These are phyloP conservation scores for Perca fluviatilis DNA, from an alignment of 2,113 vertebrate species.

Conservation along the genomic window DNA sequence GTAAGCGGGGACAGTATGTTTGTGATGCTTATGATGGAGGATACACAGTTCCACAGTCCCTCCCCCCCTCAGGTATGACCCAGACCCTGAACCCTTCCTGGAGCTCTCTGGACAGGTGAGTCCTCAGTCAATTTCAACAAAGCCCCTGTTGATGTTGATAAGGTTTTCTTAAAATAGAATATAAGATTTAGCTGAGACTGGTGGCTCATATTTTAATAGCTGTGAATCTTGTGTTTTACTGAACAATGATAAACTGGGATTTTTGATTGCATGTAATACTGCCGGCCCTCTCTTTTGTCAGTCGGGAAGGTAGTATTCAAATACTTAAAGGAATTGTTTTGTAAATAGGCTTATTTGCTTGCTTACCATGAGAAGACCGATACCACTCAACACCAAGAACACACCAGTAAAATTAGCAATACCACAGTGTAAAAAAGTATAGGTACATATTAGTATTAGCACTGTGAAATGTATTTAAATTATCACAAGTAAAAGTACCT, in stretches of 20 bases:
- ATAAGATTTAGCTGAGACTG: background rate
- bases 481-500: too few relatives aligned
- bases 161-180: background rate
- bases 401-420: too few relatives aligned
- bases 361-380: too few relatives aligned
- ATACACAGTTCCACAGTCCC: background rate
- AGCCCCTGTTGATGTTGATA: background rate
- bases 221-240: background rate
- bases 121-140: background rate
- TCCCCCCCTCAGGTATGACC: conserved; percentile 64
- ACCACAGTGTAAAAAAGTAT: too few relatives aligned
- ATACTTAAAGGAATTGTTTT: background rate
- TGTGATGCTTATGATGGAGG: conserved; percentile 45
- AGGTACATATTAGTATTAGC: too few relatives aligned
- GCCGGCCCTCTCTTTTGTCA: background rate
- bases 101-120: conserved; percentile 71
- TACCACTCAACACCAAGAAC: too few relatives aligned
- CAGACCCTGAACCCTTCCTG: conserved; percentile 54
- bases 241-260: background rate
- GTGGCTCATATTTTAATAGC: background rate
- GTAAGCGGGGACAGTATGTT: conserved; percentile 32
- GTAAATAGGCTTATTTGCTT: too few relatives aligned
- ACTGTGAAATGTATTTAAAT: too few relatives aligned
- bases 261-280: background rate
- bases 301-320: background rate